phyloP scores from a whole-genome alignment of 2,113 vertebrate species.

The Cyanistes caeruleus region DNA sequence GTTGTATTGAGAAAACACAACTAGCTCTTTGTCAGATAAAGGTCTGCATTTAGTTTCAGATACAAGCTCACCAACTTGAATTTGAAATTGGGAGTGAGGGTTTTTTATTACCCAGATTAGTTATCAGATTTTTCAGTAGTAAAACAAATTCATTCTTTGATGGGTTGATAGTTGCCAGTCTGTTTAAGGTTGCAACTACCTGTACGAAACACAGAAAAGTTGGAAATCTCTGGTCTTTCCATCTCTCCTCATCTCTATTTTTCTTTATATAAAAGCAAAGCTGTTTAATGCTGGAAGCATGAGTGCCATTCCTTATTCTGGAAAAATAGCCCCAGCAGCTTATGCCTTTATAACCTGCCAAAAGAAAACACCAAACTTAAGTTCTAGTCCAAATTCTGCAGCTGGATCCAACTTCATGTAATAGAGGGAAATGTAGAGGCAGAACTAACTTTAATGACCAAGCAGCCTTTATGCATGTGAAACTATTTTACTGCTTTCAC shows the following conservation, averaged over 20 bases:
- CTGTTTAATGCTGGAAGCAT: not conserved
- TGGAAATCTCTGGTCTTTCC: not conserved
- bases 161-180: not conserved
- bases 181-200: not conserved
- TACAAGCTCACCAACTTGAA: not conserved
- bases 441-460: not conserved
- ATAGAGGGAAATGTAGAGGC: not conserved
- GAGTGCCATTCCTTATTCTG: not conserved
- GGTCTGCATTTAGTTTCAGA: not conserved
- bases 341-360: not conserved
- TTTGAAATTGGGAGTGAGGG: not conserved
- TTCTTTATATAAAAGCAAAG: not conserved
- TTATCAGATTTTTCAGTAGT: not conserved
- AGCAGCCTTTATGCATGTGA: not conserved
- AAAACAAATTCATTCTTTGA: not conserved
- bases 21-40: not conserved
- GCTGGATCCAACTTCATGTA: not conserved
- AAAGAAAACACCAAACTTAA: not conserved
- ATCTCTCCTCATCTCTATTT: not conserved
- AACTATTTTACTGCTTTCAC: conserved; percentile 8
- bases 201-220: not conserved
- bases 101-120: not conserved
- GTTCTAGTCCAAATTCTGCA: conserved; percentile 14
- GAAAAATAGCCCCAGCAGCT: not conserved
- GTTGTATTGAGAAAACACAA: not conserved